A percentile compares a stretch with the other conserved stretches of the same genome.
These are phyloP conservation scores for Cynaeus angustus DNA, from an alignment of 2,888 invertebrate genomes.

Conservation along the genomic window DNA sequence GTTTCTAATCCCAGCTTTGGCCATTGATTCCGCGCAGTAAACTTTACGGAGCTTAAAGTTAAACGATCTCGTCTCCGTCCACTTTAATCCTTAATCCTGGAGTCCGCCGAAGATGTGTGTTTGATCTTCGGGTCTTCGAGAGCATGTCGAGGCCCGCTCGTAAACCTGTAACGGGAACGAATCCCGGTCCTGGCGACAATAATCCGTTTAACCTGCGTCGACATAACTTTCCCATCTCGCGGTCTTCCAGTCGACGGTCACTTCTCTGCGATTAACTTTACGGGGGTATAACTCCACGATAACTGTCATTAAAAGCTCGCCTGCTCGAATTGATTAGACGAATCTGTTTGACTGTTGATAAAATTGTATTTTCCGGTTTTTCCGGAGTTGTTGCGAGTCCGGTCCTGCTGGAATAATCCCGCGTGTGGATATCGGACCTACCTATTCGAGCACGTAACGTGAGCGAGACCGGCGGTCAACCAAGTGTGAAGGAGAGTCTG, in stretches of 20 bases:
- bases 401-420: conserved; percentile 22
- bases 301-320: conserved; percentile 66
- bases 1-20: conserved; percentile 62
- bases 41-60: conserved; percentile 64
- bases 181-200: conserved; percentile 60
- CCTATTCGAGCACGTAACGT: conserved; percentile 65
- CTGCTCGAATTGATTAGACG: conserved; percentile 20
- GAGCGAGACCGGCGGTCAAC: conserved; percentile 63
- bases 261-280: conserved; percentile 64
- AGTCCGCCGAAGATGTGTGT: conserved; percentile 53
- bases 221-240: conserved; percentile 71
- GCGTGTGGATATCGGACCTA: conserved; percentile 55
- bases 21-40: conserved; percentile 63
- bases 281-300: conserved; percentile 66
- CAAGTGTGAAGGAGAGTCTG: conserved; percentile 68
- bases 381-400: conserved; percentile 6
- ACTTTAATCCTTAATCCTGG: conserved; percentile 64
- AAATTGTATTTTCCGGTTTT: conserved; percentile 16
- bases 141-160: conserved; percentile 40
- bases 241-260: conserved; percentile 59
- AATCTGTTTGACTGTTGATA: conserved; percentile 23
- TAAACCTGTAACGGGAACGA: conserved; percentile 56
- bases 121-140: conserved; percentile 53
- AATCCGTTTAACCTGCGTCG: conserved; percentile 71
- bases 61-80: conserved; percentile 64